Evolutionary conservation across 2,797 vertebrate species (phyloP).

Genomic region (Notolepis coatsorum): DNA sequence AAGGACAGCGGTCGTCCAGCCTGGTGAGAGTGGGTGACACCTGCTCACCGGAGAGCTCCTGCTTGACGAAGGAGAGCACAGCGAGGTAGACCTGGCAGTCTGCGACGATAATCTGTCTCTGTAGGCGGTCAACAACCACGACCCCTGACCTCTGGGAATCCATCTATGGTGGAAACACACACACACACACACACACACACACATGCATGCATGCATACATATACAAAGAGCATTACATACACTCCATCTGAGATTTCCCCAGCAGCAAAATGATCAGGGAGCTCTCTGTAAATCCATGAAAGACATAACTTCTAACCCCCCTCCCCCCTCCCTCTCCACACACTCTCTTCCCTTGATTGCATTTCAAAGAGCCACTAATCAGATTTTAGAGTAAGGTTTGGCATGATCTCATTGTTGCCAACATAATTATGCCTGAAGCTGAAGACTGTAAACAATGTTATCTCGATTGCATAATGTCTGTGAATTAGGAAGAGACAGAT

Average conservation of each 20-base stretch:
- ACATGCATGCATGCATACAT: background rate
- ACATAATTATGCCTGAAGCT: constrained; percentile 29
- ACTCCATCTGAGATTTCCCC: background rate
- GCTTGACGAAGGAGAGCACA: constrained; percentile 96
- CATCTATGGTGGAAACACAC: constrained; percentile 73
- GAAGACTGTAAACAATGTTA: constrained; percentile 29
- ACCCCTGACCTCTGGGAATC: constrained; percentile 90
- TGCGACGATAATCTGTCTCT: constrained; percentile 97
- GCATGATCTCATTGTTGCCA: constrained; percentile 62
- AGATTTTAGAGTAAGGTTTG: constrained; percentile 48
- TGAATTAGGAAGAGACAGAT: background rate
- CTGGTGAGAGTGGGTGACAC: constrained; percentile 56
- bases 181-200: background rate
- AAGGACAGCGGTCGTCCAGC: constrained; percentile 68
- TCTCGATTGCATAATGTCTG: constrained; percentile 12
- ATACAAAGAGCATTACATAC: too few relatives aligned
- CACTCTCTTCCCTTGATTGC: constrained; percentile 48
- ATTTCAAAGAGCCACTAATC: constrained; percentile 62
- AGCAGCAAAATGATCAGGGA: constrained; percentile 5
- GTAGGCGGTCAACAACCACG: constrained; percentile 92
- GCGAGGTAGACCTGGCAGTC: constrained; percentile 99
- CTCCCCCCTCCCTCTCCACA: constrained; percentile 12
- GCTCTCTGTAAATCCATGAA: constrained; percentile 24
- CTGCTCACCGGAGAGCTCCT: constrained; percentile 92
- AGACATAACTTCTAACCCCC: background rate